Evolutionary conservation across 2,888 invertebrate species (phyloP), one percentile per base, ranked within the genome.

Genomic region (Endotricha flammealis): DNA sequence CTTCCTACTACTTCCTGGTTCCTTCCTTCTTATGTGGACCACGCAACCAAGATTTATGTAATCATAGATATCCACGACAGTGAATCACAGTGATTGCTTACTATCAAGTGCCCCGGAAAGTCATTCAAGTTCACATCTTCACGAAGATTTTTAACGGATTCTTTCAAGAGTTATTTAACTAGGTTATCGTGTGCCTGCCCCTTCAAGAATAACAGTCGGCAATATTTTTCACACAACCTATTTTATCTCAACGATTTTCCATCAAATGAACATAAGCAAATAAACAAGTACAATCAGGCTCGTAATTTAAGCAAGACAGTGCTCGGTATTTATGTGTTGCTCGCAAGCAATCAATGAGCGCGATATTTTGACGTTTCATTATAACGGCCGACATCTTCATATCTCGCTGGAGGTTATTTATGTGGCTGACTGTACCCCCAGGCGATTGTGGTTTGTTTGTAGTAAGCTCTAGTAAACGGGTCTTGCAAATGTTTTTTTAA

Each of bases 351-450:
- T 73, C 73, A 74, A 74, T 73, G 73, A 68, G 51, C 62, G 57
- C 52, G 68, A 64, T 78, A 66, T 77, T 79, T 79, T 81, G 80
- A 83, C 82, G 68, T 81, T 81, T 74, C 83, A 83, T 83, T 85
- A 81, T 65, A 71, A 41, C 59, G 50, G 48, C 64, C 63, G 85
- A 85, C 82, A 77, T 79, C 85, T 85, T 83, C 83, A 83, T 85
- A 79, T 67, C 65, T 64, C 50, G 67, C 64, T 54, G 44, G 46
- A 44, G 57, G 68, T 75, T 79, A 77, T 83, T 82, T 83, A 82
- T 79, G 71, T 48, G 32, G 46, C 42, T 43, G 64, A 70, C 64
- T 68, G 70, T 72, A 73, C 78, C 79, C 60, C 42, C 47, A 53
- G 73, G 77, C 53, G 38, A 32, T 16, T 30, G 16, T 13, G 17